These are phyloP conservation scores for Saturnia pavonia DNA, from an alignment of 2,888 invertebrate genomes.

Conservation along the genomic window DNA sequence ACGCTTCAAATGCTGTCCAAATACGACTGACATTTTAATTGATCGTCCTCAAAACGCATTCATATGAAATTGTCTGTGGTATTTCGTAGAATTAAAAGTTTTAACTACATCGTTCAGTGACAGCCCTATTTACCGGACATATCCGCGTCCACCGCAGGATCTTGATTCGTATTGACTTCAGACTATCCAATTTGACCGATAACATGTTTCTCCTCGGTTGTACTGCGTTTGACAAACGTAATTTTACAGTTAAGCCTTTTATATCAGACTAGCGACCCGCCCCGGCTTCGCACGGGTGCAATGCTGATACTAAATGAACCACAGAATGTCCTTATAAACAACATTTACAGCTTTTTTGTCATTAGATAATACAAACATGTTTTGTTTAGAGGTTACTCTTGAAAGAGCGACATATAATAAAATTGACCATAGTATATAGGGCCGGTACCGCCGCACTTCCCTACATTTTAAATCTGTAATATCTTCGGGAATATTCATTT, in stretches of 20 bases:
- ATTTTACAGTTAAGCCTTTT: not conserved
- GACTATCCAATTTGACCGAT: conserved; percentile 5
- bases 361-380: too few relatives aligned
- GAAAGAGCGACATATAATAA: too few relatives aligned
- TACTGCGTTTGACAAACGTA: not conserved
- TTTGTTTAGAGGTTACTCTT: too few relatives aligned
- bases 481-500: too few relatives aligned
- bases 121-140: not conserved
- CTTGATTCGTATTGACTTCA: not conserved
- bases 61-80: not conserved
- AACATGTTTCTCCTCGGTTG: not conserved
- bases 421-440: too few relatives aligned
- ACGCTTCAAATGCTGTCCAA: not conserved
- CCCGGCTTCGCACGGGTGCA: too few relatives aligned
- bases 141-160: conserved; percentile 3
- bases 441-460: too few relatives aligned
- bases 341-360: too few relatives aligned
- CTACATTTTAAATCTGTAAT: too few relatives aligned
- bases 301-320: too few relatives aligned
- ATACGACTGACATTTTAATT: not conserved
- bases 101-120: not conserved
- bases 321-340: too few relatives aligned
- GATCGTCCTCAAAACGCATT: not conserved
- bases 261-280: too few relatives aligned
- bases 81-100: not conserved